Evolutionary conservation across 1,140 invertebrate genomes (phyloP).

Genomic region (Drosophila nasuta): DNA sequence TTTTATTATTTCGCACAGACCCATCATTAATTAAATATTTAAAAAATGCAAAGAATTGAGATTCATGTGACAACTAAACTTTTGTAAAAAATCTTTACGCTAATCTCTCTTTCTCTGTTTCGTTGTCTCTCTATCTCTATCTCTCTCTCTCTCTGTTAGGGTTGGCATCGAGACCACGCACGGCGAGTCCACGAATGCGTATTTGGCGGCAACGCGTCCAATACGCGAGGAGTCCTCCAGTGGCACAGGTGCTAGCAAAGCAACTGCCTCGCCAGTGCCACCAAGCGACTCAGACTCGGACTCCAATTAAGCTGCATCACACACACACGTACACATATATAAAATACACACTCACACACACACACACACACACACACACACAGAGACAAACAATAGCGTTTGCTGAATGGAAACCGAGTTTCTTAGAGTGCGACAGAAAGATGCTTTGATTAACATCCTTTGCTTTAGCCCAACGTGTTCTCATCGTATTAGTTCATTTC

Average conservation of each 20-base stretch:
- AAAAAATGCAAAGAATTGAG: too few species aligned
- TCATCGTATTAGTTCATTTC: slow-evolving; percentile 24
- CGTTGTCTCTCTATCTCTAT: not conserved
- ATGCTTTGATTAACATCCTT: slow-evolving; percentile 2
- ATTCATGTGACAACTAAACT: too few species aligned
- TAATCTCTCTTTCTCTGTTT: too few species aligned
- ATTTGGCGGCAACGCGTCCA: slow-evolving; percentile 89
- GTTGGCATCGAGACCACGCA: slow-evolving; percentile 94
- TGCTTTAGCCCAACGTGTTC: slow-evolving; percentile 14
- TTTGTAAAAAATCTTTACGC: too few species aligned
- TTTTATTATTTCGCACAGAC: too few species aligned
- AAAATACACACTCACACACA: not conserved
- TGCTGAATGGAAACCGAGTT: slow-evolving; percentile 17
- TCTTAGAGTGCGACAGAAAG: not conserved
- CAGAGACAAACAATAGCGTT: slow-evolving; percentile 6
- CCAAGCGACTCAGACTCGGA: slow-evolving; percentile 87
- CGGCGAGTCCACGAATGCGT: slow-evolving; percentile 90
- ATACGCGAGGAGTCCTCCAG: slow-evolving; percentile 84
- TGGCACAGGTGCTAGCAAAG: slow-evolving; percentile 85
- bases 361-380: slow-evolving; percentile 4
- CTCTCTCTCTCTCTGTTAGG: slow-evolving; percentile 84
- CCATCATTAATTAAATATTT: too few species aligned
- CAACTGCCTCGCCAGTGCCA: slow-evolving; percentile 85
- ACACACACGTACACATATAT: slow-evolving; percentile 10
- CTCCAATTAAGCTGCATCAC: slow-evolving; percentile 74